Evolutionary conservation across 1,140 invertebrate genomes (phyloP), one percentile per base, ranked within the genome.

Genomic region (Metaphire vulgaris): DNA sequence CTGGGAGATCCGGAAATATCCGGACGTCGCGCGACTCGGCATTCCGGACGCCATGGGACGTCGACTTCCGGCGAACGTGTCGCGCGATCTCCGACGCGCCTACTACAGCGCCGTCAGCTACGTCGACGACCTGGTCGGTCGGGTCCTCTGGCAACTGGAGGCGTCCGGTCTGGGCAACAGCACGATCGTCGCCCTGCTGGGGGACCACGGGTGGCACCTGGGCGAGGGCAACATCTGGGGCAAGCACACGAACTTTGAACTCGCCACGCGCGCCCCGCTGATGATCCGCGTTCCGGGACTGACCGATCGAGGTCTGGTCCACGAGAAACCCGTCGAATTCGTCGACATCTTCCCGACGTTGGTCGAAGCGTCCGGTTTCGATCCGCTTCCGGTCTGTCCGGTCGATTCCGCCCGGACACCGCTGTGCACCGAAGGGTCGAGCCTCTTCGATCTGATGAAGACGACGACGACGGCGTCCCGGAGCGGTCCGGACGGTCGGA

Each of bases 141-240:
- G 72, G 56, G 76, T 81, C 30, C 28, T 81, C 0, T 14, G 31
- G 12, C 78, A 78, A 30, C 77, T 81, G 31, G 79, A 81, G 26
- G 70, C 56, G 2, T 74, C 75, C 1, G 80, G 81, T 2, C 34
- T 81, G 2, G 75, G 69, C 41, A 79, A 79, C 72, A 79, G 77
- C 72, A 80, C 81, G n/a, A 74, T 80, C 30, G 71, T 81, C 2
- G 77, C 78, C 15, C 79, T 81, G 68, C 73, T 75, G 29, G 79
- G 79, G 1, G 80, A 81, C 71, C 81, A 81, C 73, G 81, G 80
- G 14, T 81, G 79, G 78, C 78, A 79, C 65, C 75, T 80, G 6
- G 80, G 80, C 1, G 81, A 81, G 69, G 79, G 80, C 34, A 68
- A 33, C 69, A 76, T 80, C 41, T 72, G 26, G 26, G n/a, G 26